Conservation (phyloP, 2,797 vertebrate genomes). For the Borostomias antarcticus region DNA sequence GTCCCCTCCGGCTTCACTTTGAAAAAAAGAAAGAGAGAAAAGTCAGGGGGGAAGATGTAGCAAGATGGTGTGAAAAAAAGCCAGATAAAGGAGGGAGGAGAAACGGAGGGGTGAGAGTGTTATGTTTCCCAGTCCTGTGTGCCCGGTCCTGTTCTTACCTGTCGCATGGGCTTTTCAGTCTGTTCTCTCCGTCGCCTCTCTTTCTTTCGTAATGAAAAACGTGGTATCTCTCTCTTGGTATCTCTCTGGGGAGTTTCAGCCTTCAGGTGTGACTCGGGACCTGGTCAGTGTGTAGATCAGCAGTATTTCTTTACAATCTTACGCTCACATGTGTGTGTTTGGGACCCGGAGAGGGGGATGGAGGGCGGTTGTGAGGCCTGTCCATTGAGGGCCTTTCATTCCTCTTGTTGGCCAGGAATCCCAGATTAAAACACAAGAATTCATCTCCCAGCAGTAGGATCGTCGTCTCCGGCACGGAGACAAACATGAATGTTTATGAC, state of each 20-base stretch:
- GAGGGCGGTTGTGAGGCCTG: not conserved
- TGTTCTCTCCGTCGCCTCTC: not conserved
- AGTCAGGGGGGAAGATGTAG: conserved; percentile 34
- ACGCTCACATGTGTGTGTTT: not conserved
- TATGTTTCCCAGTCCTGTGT: conserved; percentile 34
- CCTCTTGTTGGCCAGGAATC: not conserved
- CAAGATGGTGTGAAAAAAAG: conserved; percentile 48
- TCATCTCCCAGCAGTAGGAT: too few relatives aligned
- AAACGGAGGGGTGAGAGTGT: conserved; percentile 29
- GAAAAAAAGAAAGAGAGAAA: conserved; percentile 36
- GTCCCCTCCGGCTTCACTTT: conserved; percentile 66
- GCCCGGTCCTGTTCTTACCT: conserved; percentile 1
- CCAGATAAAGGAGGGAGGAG: conserved; percentile 41
- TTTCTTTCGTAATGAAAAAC: conserved; percentile 14
- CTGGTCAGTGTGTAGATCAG: not conserved
- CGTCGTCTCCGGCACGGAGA: conserved; percentile 31
- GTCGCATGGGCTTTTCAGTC: not conserved
- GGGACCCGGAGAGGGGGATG: not conserved
- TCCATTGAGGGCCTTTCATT: not conserved
- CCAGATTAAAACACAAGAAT: not conserved
- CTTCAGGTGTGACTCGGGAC: not conserved
- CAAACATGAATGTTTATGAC: conserved; percentile 32
- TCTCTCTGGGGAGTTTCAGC: not conserved
- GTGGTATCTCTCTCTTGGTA: not conserved
- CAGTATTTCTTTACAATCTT: too few relatives aligned